A percentile compares a stretch with the other conserved stretches of the same genome.
Evolutionary conservation across 2,888 invertebrate species (phyloP).

Genomic region (Conus canariensis): DNA sequence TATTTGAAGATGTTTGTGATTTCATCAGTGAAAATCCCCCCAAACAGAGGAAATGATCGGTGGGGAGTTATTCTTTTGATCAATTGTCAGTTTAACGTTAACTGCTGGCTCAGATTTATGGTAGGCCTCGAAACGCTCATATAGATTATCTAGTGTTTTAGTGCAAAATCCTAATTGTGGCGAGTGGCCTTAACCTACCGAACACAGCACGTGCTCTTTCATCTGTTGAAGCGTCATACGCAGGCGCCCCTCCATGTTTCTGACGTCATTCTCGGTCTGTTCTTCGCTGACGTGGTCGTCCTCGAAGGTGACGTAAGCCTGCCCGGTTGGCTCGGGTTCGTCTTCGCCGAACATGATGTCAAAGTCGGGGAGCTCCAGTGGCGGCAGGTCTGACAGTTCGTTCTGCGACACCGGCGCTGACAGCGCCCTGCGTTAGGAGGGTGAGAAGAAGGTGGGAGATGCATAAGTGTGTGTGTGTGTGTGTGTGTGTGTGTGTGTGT

Average conservation of each 20-base stretch:
- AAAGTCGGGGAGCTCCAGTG: constrained; percentile 66
- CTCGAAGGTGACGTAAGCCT: constrained; percentile 72
- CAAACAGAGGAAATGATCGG: too few relatives aligned
- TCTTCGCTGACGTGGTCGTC: constrained; percentile 72
- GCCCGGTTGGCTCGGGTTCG: constrained; percentile 68
- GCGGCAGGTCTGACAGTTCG: constrained; percentile 64
- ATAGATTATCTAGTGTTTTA: too few relatives aligned
- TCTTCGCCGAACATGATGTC: constrained; percentile 73
- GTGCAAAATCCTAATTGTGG: too few relatives aligned
- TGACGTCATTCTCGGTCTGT: constrained; percentile 76
- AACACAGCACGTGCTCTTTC: constrained; percentile 74
- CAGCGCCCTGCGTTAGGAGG: constrained; percentile 62
- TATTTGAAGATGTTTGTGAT: too few relatives aligned
- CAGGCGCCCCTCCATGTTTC: constrained; percentile 74
- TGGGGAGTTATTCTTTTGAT: too few relatives aligned
- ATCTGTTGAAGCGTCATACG: constrained; percentile 76
- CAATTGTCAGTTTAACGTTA: too few relatives aligned
- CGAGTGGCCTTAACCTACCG: constrained; percentile 60
- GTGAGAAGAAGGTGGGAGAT: constrained; percentile 38
- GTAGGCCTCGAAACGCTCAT: too few relatives aligned
- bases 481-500: too few relatives aligned
- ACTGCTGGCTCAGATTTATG: too few relatives aligned
- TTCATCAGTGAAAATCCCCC: too few relatives aligned
- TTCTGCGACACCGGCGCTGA: constrained; percentile 74
- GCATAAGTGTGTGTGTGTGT: constrained; percentile 62